Percentiles rank a stretch among this genome's conserved stretches.
Evolutionary conservation across 1,140 invertebrate genomes (phyloP).

Genomic region (Diuraphis noxia): DNA sequence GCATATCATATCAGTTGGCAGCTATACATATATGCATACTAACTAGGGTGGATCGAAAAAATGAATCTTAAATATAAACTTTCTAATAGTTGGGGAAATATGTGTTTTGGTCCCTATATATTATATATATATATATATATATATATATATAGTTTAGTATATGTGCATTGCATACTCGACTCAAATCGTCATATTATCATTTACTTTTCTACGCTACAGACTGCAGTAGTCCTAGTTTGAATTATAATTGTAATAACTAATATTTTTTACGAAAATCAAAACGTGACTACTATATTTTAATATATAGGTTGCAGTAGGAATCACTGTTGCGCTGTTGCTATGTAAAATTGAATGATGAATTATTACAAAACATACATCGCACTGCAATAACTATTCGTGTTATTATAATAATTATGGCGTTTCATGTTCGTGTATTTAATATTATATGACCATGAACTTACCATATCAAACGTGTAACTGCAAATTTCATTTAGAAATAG

Average conservation of each 20-base stretch:
- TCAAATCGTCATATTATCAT: not conserved
- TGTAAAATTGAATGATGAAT: not conserved
- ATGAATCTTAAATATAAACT: no score
- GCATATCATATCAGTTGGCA: not conserved
- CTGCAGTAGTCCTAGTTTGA: not conserved
- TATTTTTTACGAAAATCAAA: not conserved
- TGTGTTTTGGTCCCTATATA: no score
- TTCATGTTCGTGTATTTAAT: not conserved
- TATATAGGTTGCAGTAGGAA: not conserved
- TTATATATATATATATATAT: no score
- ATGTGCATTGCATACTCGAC: no score
- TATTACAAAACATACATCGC: not conserved
- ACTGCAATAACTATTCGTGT: not conserved
- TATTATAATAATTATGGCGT: not conserved
- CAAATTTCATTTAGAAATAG: not conserved
- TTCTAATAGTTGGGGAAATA: no score
- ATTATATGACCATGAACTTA: not conserved
- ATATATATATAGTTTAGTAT: no score
- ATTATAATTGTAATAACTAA: not conserved
- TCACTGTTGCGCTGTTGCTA: not conserved
- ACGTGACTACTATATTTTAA: not conserved
- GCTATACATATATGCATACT: no score
- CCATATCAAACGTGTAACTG: not conserved
- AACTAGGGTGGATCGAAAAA: no score
- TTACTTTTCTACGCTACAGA: not conserved